Percentiles rank a stretch among this genome's conserved stretches.
Conservation (phyloP, 1,140 invertebrate species). For the Chionoecetes opilio region DNA sequence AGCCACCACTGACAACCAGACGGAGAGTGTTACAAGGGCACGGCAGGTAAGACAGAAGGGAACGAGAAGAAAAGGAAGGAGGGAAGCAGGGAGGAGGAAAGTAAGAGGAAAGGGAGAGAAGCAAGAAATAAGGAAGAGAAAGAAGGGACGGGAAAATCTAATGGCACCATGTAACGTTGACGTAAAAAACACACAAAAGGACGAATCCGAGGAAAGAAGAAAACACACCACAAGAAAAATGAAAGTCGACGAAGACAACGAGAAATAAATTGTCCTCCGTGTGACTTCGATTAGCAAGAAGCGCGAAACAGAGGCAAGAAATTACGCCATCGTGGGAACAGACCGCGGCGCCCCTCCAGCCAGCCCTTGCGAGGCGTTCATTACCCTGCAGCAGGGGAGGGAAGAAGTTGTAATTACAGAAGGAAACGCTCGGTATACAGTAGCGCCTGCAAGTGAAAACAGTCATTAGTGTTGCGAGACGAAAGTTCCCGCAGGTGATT, state of each 20-base stretch:
- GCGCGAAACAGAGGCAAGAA: neutral
- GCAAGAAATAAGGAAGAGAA: too few relatives aligned
- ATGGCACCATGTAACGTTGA: too few relatives aligned
- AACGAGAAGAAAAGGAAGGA: neutral
- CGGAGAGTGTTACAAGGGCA: neutral
- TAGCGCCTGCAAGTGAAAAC: constrained; percentile 6
- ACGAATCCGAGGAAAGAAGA: neutral
- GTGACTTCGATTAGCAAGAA: neutral
- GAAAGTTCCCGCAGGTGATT: neutral
- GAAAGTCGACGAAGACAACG: neutral
- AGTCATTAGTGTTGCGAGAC: neutral
- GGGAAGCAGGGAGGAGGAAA: too few relatives aligned
- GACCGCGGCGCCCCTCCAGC: too few relatives aligned
- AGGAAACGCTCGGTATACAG: neutral
- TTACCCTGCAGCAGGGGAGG: neutral
- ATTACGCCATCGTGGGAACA: too few relatives aligned
- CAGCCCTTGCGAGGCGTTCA: too few relatives aligned
- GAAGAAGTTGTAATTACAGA: neutral
- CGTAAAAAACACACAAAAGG: neutral
- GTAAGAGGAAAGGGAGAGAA: too few relatives aligned
- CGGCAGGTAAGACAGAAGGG: neutral
- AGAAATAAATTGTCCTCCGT: constrained; percentile 7
- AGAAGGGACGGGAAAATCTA: too few relatives aligned
- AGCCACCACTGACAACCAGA: constrained; percentile 88
- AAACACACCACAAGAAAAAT: neutral